Conservation (phyloP, 2,888 invertebrate species). For the Therioaphis trifolii region DNA sequence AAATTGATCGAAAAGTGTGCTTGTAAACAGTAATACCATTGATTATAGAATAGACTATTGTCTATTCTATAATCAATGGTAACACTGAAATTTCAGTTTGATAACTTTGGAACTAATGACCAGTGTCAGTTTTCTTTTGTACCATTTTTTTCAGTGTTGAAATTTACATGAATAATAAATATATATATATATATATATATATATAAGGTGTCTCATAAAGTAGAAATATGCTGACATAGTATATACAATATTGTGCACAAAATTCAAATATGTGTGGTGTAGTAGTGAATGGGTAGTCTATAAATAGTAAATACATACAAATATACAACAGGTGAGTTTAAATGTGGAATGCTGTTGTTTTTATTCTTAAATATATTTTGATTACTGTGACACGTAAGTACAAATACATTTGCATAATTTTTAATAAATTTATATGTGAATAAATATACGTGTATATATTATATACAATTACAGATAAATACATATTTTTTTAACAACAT, state of each 20-base stretch:
- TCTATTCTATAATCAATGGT: no score
- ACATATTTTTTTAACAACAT: conserved; percentile 37
- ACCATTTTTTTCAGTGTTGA: no score
- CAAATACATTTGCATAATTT: conserved; percentile 13
- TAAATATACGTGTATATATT: neutral
- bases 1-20: no score
- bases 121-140: no score
- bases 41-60: no score
- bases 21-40: no score
- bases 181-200: no score
- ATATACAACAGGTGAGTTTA: neutral
- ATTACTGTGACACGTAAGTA: conserved; percentile 33
- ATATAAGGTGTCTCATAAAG: no score
- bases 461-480: conserved; percentile 44
- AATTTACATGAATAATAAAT: no score
- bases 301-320: neutral
- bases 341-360: conserved; percentile 41
- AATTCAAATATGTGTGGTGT: neutral
- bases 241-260: neutral
- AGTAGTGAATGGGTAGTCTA: conserved; percentile 8
- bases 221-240: no score
- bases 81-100: no score
- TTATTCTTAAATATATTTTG: conserved; percentile 39
- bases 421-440: neutral
- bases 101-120: no score